Conservation (phyloP, 2,888 invertebrate species). For the Icerya purchasi region DNA sequence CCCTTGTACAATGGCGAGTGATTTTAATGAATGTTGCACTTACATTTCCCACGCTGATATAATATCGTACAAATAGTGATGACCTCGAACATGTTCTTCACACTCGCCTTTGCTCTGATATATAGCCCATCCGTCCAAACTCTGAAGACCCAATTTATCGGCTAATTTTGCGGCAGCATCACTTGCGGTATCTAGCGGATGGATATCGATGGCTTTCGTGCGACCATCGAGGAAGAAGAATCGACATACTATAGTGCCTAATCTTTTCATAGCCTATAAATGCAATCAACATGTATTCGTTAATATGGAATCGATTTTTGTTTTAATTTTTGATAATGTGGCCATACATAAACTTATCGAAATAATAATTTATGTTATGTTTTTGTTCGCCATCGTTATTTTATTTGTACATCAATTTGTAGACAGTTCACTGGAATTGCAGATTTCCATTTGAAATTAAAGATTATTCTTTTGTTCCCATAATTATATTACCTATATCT, state of each 20-base stretch:
- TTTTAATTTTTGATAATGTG: not conserved
- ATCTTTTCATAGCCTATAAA: slow-evolving; percentile 58
- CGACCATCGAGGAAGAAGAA: slow-evolving; percentile 89
- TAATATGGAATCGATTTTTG: not conserved
- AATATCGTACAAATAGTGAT: slow-evolving; percentile 81
- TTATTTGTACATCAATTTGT: not conserved
- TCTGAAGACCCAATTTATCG: slow-evolving; percentile 62
- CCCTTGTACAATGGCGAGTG: no score
- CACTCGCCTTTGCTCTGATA: slow-evolving; percentile 70
- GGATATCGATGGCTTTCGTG: slow-evolving; percentile 85
- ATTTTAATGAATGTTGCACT: no score
- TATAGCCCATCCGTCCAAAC: slow-evolving; percentile 83
- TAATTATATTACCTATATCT: no score
- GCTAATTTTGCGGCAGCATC: slow-evolving; percentile 75
- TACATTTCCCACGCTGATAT: slow-evolving; percentile 86
- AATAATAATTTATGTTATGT: not conserved
- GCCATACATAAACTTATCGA: not conserved
- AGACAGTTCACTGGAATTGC: no score
- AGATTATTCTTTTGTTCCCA: no score
- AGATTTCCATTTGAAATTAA: no score
- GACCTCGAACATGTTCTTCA: slow-evolving; percentile 75
- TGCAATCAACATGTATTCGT: not conserved
- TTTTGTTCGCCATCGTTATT: not conserved
- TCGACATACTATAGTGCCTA: slow-evolving; percentile 78
- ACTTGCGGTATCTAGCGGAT: slow-evolving; percentile 80